These are phyloP conservation scores for Gallinago paraguaiae DNA, from an alignment of 2,113 vertebrate species.

Conservation along the genomic window DNA sequence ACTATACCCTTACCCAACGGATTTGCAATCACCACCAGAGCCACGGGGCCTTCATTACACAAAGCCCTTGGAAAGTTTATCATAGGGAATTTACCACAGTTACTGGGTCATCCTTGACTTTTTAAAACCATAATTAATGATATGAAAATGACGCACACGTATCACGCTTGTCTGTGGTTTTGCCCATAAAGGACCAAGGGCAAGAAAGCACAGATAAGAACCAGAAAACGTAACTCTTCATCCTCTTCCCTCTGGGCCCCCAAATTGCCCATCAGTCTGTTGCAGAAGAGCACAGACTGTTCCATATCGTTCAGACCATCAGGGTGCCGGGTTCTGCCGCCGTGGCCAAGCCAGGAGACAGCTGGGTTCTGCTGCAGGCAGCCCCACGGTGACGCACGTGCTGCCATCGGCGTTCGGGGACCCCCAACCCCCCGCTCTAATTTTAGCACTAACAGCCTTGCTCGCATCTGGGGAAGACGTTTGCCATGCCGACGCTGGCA, in stretches of 20 bases:
- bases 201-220: neutral
- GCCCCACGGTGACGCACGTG: fast-evolving
- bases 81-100: neutral
- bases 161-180: neutral
- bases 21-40: neutral
- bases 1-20: neutral
- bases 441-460: neutral
- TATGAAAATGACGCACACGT: neutral
- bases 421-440: neutral
- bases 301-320: fast-evolving
- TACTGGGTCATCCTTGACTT: conserved; percentile 1
- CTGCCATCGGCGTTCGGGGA: fast-evolving
- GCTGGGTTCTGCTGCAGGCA: neutral
- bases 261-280: neutral
- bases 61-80: neutral
- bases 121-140: neutral
- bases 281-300: neutral
- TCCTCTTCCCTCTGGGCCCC: neutral
- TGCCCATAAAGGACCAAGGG: neutral
- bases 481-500: neutral
- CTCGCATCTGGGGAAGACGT: neutral
- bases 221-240: neutral
- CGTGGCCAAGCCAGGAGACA: neutral
- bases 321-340: fast-evolving
- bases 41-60: neutral